A percentile compares a stretch with the other conserved stretches of the same genome.
Conservation (phyloP, 2,888 invertebrate species). For the Eugnorisma glareosa region DNA sequence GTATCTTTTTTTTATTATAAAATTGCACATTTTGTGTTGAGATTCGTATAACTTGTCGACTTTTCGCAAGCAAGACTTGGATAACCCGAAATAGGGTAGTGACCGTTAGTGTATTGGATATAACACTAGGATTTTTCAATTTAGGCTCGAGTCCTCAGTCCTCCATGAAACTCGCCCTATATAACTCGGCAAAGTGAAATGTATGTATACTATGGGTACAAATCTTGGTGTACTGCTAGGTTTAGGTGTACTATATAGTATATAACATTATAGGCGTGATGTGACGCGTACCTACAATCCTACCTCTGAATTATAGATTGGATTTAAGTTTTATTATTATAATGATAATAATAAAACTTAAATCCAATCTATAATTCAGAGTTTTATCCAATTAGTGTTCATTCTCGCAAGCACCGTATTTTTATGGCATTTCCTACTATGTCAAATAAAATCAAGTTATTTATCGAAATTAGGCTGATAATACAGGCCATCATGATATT, state of each 20-base stretch:
- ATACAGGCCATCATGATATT: neutral
- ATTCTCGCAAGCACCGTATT: neutral
- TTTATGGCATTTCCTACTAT: neutral
- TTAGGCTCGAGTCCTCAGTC: neutral
- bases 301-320: neutral
- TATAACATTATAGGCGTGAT: neutral
- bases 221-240: neutral
- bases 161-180: neutral
- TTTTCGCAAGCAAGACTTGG: neutral
- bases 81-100: neutral
- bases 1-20: neutral
- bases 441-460: neutral
- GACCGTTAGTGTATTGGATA: neutral
- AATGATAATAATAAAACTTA: too few relatives aligned
- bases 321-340: neutral
- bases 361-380: neutral
- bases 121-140: neutral
- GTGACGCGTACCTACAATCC: neutral
- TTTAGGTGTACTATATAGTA: neutral
- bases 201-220: neutral
- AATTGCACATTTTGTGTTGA: neutral
- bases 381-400: neutral
- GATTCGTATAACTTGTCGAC: neutral
- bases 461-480: neutral
- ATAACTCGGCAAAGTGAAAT: neutral